Conservation (phyloP, 2,797 vertebrate genomes). For the Amphiprion clarkii region DNA sequence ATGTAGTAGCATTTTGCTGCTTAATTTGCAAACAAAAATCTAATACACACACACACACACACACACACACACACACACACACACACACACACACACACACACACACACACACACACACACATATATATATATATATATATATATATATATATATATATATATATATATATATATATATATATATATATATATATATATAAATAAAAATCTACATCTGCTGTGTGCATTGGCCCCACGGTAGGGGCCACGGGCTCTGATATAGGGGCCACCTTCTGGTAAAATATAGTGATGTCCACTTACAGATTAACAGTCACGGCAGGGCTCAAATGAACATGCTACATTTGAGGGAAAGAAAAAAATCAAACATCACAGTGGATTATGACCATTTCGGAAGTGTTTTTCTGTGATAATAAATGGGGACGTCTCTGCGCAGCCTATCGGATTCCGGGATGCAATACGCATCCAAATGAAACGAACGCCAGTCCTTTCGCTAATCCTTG, state of each 20-base stretch:
- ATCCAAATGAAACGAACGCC: constrained; percentile 91
- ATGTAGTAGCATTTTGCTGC: too few species aligned
- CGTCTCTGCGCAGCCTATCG: constrained; percentile 81
- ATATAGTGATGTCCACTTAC: constrained; percentile 39
- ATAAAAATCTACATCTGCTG: constrained; percentile 18
- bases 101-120: too few species aligned
- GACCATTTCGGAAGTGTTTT: constrained; percentile 83
- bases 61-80: too few species aligned
- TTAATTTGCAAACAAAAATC: too few species aligned
- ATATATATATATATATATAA: too few species aligned
- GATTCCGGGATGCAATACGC: constrained; percentile 91
- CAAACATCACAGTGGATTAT: constrained; percentile 81
- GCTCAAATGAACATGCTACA: constrained; percentile 78
- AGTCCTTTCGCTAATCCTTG: constrained; percentile 93
- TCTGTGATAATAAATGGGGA: constrained; percentile 78
- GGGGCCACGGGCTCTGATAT: constrained; percentile 37
- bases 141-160: too few species aligned
- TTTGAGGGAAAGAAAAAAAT: constrained; percentile 67
- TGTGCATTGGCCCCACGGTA: neutral
- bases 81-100: too few species aligned
- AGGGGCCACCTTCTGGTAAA: constrained; percentile 78
- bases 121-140: too few species aligned
- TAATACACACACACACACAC: too few species aligned
- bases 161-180: too few species aligned
- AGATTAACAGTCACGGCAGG: constrained; percentile 79